phyloP scores from a whole-genome alignment of 2,113 vertebrate species.

The Syngnathus scovelli region DNA sequence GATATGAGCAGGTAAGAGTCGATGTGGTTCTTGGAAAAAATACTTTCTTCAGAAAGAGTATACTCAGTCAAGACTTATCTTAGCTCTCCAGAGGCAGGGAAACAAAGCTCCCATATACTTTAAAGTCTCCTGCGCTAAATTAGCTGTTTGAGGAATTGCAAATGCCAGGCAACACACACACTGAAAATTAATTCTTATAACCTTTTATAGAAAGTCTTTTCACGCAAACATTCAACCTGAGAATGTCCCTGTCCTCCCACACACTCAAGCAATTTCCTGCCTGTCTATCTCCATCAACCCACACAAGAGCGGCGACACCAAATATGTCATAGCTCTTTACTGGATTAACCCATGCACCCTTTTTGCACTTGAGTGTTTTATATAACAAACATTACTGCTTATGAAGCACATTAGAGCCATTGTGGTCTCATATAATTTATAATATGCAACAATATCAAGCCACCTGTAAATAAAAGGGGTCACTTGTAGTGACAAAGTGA shows the following conservation, averaged over 20 bases:
- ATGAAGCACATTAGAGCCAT: constrained; percentile 2
- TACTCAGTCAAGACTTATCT: constrained; percentile 67
- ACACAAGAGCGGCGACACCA: constrained; percentile 37
- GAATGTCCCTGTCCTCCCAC: constrained; percentile 46
- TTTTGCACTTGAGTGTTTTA: constrained; percentile 16
- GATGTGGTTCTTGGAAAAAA: constrained; percentile 34
- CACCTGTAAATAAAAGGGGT: constrained; percentile 1
- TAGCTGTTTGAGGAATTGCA: constrained; percentile 65
- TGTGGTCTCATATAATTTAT: not conserved
- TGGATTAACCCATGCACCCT: not conserved
- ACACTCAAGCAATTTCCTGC: constrained; percentile 36
- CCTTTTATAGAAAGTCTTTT: constrained; percentile 55
- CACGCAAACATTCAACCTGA: constrained; percentile 55
- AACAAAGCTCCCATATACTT: constrained; percentile 64
- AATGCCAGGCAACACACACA: constrained; percentile 50
- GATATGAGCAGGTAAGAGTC: constrained; percentile 20
- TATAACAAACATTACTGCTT: constrained; percentile 6
- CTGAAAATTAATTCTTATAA: constrained; percentile 66
- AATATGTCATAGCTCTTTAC: constrained; percentile 20
- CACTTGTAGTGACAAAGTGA: not conserved
- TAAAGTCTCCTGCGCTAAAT: constrained; percentile 66
- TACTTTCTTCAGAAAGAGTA: constrained; percentile 53
- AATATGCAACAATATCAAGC: not conserved
- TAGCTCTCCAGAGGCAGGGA: constrained; percentile 61
- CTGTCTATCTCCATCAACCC: constrained; percentile 44